Conservation (phyloP, 2,888 invertebrate species). For the Urechis unicinctus region DNA sequence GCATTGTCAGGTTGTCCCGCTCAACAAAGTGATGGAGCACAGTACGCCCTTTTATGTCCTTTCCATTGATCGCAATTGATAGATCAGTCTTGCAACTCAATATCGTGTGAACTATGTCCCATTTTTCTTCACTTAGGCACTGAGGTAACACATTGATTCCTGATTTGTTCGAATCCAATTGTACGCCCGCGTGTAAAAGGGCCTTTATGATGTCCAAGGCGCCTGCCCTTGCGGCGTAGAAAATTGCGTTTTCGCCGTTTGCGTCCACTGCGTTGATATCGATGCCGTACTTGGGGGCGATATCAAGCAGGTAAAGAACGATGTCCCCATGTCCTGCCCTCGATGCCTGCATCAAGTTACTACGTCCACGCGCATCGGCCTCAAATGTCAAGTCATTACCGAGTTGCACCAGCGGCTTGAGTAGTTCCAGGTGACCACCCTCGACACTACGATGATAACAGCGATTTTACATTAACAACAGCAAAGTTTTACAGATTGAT, state of each 20-base stretch:
- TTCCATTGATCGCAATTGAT: constrained; percentile 7
- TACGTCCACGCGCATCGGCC: constrained; percentile 15
- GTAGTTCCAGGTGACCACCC: constrained; percentile 18
- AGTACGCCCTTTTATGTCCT: constrained; percentile 18
- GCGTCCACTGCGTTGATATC: constrained; percentile 20
- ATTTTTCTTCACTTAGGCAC: constrained; percentile 6
- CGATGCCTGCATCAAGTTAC: constrained; percentile 24
- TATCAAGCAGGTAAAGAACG: constrained; percentile 17
- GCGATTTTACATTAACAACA: no score
- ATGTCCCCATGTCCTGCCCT: constrained; percentile 17
- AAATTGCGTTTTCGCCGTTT: constrained; percentile 23
- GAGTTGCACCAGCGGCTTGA: constrained; percentile 14
- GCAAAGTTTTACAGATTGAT: no score
- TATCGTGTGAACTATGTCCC: constrained; percentile 11
- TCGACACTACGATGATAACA: constrained; percentile 16
- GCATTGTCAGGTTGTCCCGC: constrained; percentile 13
- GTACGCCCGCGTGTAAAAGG: constrained; percentile 13
- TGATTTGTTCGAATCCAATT: constrained; percentile 8
- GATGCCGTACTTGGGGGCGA: constrained; percentile 6
- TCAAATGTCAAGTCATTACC: constrained; percentile 8
- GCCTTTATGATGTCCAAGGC: constrained; percentile 10
- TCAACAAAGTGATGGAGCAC: constrained; percentile 19
- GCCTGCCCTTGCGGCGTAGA: constrained; percentile 19
- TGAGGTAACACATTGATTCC: constrained; percentile 6
- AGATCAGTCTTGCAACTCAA: constrained; percentile 6